phyloP scores from a whole-genome alignment of 2,888 invertebrate species.

The Heliconius erato region DNA sequence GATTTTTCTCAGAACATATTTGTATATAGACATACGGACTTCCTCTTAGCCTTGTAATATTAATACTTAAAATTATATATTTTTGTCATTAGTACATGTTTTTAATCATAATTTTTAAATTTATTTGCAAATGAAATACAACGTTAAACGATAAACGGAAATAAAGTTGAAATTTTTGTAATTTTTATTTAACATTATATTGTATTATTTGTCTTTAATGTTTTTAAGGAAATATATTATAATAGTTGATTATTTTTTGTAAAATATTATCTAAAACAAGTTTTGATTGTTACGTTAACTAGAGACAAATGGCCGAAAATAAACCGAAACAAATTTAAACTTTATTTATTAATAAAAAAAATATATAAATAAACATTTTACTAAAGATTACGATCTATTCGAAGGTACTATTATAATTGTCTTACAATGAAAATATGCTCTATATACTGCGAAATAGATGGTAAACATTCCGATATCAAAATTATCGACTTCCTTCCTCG shows the following conservation, averaged over 20 bases:
- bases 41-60: conserved; percentile 22
- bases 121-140: background rate
- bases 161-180: background rate
- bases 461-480: no score
- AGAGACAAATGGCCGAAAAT: no score
- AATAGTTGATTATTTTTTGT: background rate
- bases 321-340: no score
- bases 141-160: background rate
- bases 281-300: no score
- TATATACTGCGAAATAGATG: no score
- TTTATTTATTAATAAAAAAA: no score
- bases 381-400: no score
- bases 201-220: background rate
- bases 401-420: no score
- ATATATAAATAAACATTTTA: no score
- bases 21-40: conserved; percentile 14
- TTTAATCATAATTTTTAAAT: background rate
- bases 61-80: background rate
- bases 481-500: no score
- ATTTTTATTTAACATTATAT: background rate
- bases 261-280: no score
- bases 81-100: background rate
- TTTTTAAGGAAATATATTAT: background rate
- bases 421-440: no score
- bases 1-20: conserved; percentile 35